Evolutionary conservation across 1,140 invertebrate species (phyloP).

Genomic region (Drosophila sp.): DNA sequence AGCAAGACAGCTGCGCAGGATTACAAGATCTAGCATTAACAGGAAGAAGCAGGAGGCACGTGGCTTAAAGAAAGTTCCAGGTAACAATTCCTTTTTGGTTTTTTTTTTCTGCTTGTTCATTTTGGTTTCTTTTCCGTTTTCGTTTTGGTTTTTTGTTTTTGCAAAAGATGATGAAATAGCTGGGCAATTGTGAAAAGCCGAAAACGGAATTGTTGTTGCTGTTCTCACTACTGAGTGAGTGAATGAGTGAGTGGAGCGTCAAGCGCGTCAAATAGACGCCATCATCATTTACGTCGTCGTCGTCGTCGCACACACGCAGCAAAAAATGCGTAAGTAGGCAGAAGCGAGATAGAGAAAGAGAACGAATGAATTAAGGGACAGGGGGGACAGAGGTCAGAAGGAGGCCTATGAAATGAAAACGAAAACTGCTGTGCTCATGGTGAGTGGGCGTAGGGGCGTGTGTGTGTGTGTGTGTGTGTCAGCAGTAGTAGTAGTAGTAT

Average conservation of each 20-base stretch:
- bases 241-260: slow-evolving; percentile 11
- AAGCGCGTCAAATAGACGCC: slow-evolving; percentile 48
- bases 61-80: slow-evolving; percentile 33
- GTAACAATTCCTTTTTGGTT: not conserved
- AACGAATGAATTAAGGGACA: not conserved
- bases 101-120: not conserved
- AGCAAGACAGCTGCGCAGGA: slow-evolving; percentile 27
- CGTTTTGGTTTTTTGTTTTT: slow-evolving; percentile 21
- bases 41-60: slow-evolving; percentile 21
- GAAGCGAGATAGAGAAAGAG: slow-evolving; percentile 5
- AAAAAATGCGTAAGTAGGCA: slow-evolving; percentile 27
- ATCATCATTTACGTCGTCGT: slow-evolving; percentile 33
- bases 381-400: slow-evolving; percentile 3
- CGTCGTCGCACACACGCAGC: slow-evolving; percentile 28
- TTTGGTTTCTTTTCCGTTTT: not conserved
- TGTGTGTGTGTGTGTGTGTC: slow-evolving; percentile 1
- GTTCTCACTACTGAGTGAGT: slow-evolving; percentile 16
- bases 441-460: slow-evolving; percentile 34
- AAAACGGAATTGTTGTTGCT: slow-evolving; percentile 30
- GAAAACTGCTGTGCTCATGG: slow-evolving; percentile 71
- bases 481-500: slow-evolving; percentile 19
- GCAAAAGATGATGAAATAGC: slow-evolving; percentile 52
- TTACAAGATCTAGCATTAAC: slow-evolving; percentile 2
- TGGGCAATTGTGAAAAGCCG: slow-evolving; percentile 45
- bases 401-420: slow-evolving; percentile 47